phyloP scores from a whole-genome alignment of 2,888 invertebrate genomes.

The Drosophila conformis region DNA sequence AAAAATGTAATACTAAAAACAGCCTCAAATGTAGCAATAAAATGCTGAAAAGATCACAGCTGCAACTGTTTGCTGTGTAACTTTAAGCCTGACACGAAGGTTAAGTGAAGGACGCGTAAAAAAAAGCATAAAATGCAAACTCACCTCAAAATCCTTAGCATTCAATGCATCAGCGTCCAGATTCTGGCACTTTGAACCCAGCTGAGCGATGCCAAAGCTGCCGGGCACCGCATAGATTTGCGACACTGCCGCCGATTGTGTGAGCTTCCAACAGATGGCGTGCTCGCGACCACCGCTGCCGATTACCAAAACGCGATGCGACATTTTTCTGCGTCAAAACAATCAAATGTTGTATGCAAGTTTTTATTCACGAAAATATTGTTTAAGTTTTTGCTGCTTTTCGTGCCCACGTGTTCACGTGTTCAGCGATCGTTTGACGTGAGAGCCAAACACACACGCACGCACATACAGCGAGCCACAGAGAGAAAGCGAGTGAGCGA shows the following conservation, averaged over 20 bases:
- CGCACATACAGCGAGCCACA: slow-evolving; percentile 4
- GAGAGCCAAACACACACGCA: background rate
- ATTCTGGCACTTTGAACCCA: slow-evolving; percentile 88
- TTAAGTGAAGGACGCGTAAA: slow-evolving; percentile 51
- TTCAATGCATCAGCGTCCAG: slow-evolving; percentile 82
- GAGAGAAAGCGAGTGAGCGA: slow-evolving; percentile 14
- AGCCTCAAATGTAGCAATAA: slow-evolving; percentile 41
- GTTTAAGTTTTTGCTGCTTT: slow-evolving; percentile 17
- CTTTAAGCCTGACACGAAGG: slow-evolving; percentile 53
- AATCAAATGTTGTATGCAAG: slow-evolving; percentile 42
- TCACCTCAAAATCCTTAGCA: slow-evolving; percentile 89
- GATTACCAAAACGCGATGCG: slow-evolving; percentile 90
- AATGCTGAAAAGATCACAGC: slow-evolving; percentile 27
- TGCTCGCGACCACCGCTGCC: slow-evolving; percentile 98
- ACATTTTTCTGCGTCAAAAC: slow-evolving; percentile 53
- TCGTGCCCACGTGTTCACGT: slow-evolving; percentile 57
- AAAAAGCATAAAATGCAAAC: slow-evolving; percentile 1
- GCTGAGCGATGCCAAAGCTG: slow-evolving; percentile 91
- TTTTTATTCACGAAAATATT: slow-evolving; percentile 39
- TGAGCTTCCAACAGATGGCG: slow-evolving; percentile 96
- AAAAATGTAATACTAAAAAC: slow-evolving; percentile 27
- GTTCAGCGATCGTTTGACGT: slow-evolving; percentile 15
- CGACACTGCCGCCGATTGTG: slow-evolving; percentile 90
- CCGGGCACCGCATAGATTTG: slow-evolving; percentile 94
- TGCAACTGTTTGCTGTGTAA: slow-evolving; percentile 33